Evolutionary conservation across 2,113 vertebrate genomes (phyloP).

Genomic region (Taurulus bubalis): DNA sequence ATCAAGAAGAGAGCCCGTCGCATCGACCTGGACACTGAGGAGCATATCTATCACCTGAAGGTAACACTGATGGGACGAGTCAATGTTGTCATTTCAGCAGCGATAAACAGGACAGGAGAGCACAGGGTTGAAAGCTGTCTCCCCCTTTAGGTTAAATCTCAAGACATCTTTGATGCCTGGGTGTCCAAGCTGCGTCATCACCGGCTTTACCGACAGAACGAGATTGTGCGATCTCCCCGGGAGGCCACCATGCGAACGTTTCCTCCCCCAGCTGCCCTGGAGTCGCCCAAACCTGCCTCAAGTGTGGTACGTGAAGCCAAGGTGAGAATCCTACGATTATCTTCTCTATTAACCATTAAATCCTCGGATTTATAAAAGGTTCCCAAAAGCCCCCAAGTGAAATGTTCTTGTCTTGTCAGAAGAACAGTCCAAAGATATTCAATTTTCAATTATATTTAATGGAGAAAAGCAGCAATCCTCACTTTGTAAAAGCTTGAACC

Average conservation of each 20-base stretch:
- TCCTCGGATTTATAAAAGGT: neutral
- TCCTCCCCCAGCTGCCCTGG: conserved; percentile 88
- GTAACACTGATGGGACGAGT: conserved; percentile 73
- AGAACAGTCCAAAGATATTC: neutral
- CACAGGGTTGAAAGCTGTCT: neutral
- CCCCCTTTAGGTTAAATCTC: conserved; percentile 92
- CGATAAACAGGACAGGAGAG: neutral
- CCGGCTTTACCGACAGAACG: conserved; percentile 96
- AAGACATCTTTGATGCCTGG: conserved; percentile 97
- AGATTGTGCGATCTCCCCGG: conserved; percentile 96
- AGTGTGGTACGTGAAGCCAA: conserved; percentile 87
- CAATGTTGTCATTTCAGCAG: neutral
- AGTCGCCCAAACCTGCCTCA: conserved; percentile 91
- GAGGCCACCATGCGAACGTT: conserved; percentile 94
- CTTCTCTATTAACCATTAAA: neutral
- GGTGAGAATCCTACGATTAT: conserved; percentile 73
- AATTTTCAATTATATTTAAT: neutral
- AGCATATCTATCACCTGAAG: conserved; percentile 99
- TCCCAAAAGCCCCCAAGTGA: neutral
- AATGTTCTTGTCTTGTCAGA: neutral
- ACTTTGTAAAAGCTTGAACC: neutral
- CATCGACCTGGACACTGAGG: conserved; percentile 98
- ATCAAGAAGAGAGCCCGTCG: conserved; percentile 97
- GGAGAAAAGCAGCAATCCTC: neutral
- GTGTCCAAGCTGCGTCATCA: conserved; percentile 95